Base-by-base conservation (phyloP, 2,797 vertebrate genomes). In the Hoplostethus mediterraneus region DNA sequence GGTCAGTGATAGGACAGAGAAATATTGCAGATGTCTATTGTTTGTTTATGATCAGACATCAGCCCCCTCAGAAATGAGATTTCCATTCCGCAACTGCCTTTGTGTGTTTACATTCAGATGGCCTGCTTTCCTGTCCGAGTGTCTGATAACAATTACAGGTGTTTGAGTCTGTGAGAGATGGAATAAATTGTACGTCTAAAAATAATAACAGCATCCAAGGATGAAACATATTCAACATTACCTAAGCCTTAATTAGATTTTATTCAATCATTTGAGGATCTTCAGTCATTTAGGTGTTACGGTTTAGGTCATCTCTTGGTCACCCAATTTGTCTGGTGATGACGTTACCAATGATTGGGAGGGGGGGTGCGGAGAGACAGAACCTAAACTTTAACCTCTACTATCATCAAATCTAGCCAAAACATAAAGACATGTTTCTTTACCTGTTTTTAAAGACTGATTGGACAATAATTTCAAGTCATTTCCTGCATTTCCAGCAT, bases 121-220 rank as follows among this genome's bases (percentile, higher is more conserved):
- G 69, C 76, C 77, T 12, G 85, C 70, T 87, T 92, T 92, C 75
- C 80, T 75, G 84, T 54, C 57, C 66, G 40, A 82, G 75, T 71
- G 81, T 90, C 86, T 84, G 90, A 94, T 93, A 82, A 90, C 91
- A 91, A 93, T 93, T 87, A 87, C 93, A 94, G 91, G 92, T 93
- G 93, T 88, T 86, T 88, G 73, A 72, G 75, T 75, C 86, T 85
- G 75, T 82, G 74, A 69, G 71, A 17, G 73, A 58, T 48, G 63
- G 65, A 59, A 80, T 58, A 80, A 83, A 66, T 64, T 75, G 70
- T 52, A 62, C 69, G 70, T 86, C 64, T 73, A 52, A 80, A 84
- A 80, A 79, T 74, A 75, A 62, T 62, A 40, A 64, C 33, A 21
- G 30, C 52, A 52, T 57, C 47, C 53, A 68, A 42, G 52, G 55